Conservation (phyloP, 2,797 vertebrate genomes). For the Acanthiza pusilla region DNA sequence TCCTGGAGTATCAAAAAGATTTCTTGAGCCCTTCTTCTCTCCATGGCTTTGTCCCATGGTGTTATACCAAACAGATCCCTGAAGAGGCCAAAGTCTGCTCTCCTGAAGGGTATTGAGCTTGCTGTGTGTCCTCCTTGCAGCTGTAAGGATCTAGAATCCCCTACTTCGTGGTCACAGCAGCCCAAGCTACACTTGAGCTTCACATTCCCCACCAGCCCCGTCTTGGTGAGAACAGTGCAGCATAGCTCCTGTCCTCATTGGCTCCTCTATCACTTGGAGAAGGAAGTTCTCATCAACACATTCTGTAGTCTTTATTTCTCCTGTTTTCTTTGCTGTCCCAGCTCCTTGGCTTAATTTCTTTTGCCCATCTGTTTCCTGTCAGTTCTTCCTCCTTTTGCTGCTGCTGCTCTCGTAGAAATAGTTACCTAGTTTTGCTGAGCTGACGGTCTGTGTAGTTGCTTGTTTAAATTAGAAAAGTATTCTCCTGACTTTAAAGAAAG, state of each 20-base stretch:
- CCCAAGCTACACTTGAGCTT: not conserved
- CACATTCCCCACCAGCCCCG: fast-evolving
- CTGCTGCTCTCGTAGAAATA: not conserved
- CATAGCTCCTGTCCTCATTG: not conserved
- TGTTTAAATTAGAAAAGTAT: not conserved
- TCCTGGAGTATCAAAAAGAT: not conserved
- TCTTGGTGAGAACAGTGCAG: not conserved
- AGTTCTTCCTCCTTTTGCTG: slow-evolving; percentile 2
- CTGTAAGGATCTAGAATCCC: not conserved
- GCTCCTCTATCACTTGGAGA: not conserved
- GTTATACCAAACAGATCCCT: not conserved
- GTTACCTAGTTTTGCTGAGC: not conserved
- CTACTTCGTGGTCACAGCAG: not conserved
- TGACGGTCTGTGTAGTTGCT: not conserved
- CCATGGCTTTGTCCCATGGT: not conserved
- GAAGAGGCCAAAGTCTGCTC: not conserved
- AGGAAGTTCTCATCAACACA: not conserved
- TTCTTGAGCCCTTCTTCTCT: not conserved
- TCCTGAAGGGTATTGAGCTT: not conserved
- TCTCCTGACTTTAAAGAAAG: not conserved
- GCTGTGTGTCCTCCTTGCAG: not conserved
- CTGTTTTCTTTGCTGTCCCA: not conserved
- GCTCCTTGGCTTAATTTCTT: not conserved
- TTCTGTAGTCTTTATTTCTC: not conserved
- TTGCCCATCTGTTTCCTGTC: not conserved